Base-by-base conservation (phyloP, 1,140 invertebrate genomes). In the Ostrea edulis region DNA sequence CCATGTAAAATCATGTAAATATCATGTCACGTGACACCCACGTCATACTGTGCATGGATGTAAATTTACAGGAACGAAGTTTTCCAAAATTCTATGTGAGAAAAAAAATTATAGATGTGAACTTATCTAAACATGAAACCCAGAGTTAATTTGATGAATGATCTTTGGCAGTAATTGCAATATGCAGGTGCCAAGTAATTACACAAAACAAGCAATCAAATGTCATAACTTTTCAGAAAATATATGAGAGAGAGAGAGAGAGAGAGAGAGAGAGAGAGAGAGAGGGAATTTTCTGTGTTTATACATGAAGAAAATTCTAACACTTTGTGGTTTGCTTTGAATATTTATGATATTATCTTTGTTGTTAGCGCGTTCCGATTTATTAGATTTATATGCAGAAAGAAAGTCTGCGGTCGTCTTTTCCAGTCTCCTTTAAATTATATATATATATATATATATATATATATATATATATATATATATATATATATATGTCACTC, bases 211-310 rank as follows among this genome's bases (percentile, higher is more conserved):
- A 22, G 65, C 65, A 68, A 68, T 11, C 8, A 25, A 25, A 22
- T 22, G 7, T 5, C n/a, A 68, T 11, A 8, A 9, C 5, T 68
- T 68, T 25, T 68, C 65, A 71, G 68, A 71, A 25, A 71, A 25
- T 25, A 25, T 25, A 25, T 25, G 68, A 71, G 68, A 71, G 68
- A 71, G 68, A 71, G 65, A 71, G 65, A 71, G 25, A 71, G 65
- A 71, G 65, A 71, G 65, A 71, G 65, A 71, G 65, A 77, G 68
- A 29, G 68, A 29, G 68, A 29, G 68, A 29, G 68, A 29, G 68
- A 29, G 68, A 29, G 68, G 4, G 65, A 22, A 22, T 7, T 20
- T 0, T 11, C 29, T 35, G 8, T 77, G 68, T 25, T 25, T 77
- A 77, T 29, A 62, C 14, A 62, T 20, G 55, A 62, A 62, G 55